phyloP scores from a whole-genome alignment of 2,888 invertebrate genomes.

The Matsumyia berberina region DNA sequence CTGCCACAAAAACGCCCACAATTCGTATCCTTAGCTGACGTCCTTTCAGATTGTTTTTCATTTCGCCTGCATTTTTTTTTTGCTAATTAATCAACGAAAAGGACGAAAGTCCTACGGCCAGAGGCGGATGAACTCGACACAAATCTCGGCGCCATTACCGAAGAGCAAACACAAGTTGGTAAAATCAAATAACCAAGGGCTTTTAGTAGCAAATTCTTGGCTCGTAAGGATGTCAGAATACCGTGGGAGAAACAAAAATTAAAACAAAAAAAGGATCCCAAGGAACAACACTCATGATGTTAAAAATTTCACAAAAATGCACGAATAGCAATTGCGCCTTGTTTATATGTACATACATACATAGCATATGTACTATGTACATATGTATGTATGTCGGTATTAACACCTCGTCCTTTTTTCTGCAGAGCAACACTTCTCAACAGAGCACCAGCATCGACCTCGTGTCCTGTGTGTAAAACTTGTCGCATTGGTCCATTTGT shows the following conservation, averaged over 20 bases:
- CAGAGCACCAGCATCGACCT: conserved; percentile 3
- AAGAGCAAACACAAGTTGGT: conserved; percentile 11
- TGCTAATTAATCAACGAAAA: conserved; percentile 16
- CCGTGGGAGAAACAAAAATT: not conserved
- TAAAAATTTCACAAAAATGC: conserved; percentile 3
- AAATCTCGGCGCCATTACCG: not conserved
- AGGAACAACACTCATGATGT: conserved; percentile 6
- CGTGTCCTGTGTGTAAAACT: conserved; percentile 5
- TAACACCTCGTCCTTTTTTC: conserved; percentile 1
- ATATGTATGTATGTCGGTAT: too few species aligned
- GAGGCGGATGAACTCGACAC: conserved; percentile 1
- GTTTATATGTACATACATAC: conserved; percentile 8
- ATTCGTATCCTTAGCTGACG: not conserved
- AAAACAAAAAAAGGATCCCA: not conserved
- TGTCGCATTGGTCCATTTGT: conserved; percentile 12
- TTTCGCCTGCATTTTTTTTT: conserved; percentile 3
- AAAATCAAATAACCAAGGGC: conserved; percentile 11
- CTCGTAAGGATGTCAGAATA: not conserved
- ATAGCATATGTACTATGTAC: too few species aligned
- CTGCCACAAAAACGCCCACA: conserved; percentile 21
- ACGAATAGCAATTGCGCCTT: not conserved
- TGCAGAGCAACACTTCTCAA: not conserved
- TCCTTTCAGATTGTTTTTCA: conserved; percentile 5
- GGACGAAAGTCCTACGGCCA: conserved; percentile 5
- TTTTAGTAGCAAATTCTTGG: not conserved